Conservation (phyloP, 2,113 vertebrate species). For the Hyperopisus bebe region DNA sequence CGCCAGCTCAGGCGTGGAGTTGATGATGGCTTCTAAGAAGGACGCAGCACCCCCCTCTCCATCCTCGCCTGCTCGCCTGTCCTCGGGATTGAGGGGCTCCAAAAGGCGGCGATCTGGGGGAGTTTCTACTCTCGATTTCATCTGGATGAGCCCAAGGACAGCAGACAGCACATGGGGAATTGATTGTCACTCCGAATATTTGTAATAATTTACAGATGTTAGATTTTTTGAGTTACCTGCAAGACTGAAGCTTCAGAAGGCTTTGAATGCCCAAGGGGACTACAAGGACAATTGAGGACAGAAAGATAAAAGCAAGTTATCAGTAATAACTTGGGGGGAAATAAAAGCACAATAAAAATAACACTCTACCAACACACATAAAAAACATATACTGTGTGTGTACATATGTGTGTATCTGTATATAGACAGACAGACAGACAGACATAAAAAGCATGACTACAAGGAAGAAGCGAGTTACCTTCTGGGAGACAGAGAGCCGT, state of each 20-base stretch:
- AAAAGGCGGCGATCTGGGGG: conserved; percentile 32
- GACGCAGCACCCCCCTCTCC: conserved; percentile 25
- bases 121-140: conserved; percentile 37
- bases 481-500: conserved; percentile 39
- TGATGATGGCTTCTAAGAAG: conserved; percentile 59
- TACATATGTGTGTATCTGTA: too few relatives aligned
- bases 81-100: conserved; percentile 34
- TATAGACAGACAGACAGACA: too few relatives aligned
- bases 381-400: too few relatives aligned
- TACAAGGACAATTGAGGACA: conserved; percentile 27
- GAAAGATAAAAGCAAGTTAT: background rate
- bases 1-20: conserved; percentile 63
- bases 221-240: conserved; percentile 39
- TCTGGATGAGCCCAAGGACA: conserved; percentile 26
- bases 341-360: background rate
- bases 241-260: conserved; percentile 35
- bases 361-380: background rate
- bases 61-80: conserved; percentile 25
- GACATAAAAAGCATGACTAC: background rate
- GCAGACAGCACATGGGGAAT: background rate
- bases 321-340: background rate
- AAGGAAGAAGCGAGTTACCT: conserved; percentile 43
- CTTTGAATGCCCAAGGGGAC: conserved; percentile 45
- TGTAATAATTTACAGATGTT: background rate
- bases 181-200: background rate